Conservation (phyloP, 2,797 vertebrate species). For the Gambelia wislizenii region DNA sequence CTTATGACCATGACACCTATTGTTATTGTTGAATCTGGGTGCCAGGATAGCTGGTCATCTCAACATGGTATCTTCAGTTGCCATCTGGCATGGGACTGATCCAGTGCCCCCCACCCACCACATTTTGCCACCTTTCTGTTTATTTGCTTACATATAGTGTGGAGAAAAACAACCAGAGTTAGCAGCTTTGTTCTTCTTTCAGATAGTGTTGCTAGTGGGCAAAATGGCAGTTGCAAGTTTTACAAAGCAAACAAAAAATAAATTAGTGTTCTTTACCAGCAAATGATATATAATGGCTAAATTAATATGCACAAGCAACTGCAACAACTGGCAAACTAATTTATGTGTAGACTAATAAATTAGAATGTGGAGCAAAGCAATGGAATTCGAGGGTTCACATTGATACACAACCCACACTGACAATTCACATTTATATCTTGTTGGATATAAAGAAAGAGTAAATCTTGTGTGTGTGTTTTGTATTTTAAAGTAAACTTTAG, state of each 20-base stretch:
- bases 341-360: constrained; percentile 63
- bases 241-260: constrained; percentile 38
- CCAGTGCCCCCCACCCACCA: no score
- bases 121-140: no score
- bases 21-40: no score
- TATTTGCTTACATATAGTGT: no score
- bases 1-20: no score
- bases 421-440: constrained; percentile 43
- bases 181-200: constrained; percentile 30
- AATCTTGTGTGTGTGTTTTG: neutral
- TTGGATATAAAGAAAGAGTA: constrained; percentile 25
- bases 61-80: no score
- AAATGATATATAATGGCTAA: constrained; percentile 30
- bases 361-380: constrained; percentile 58
- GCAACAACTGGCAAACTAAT: constrained; percentile 39
- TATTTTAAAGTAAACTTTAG: constrained; percentile 30
- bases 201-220: neutral
- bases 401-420: constrained; percentile 19
- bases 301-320: constrained; percentile 47
- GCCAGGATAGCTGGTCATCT: no score
- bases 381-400: neutral
- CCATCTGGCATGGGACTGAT: no score
- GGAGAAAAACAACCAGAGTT: constrained; percentile 20
- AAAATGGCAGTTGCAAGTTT: constrained; percentile 44
- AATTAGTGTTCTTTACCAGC: constrained; percentile 40